Conservation (phyloP, 2,797 vertebrate genomes). For the Orientallactaga sibirica region DNA sequence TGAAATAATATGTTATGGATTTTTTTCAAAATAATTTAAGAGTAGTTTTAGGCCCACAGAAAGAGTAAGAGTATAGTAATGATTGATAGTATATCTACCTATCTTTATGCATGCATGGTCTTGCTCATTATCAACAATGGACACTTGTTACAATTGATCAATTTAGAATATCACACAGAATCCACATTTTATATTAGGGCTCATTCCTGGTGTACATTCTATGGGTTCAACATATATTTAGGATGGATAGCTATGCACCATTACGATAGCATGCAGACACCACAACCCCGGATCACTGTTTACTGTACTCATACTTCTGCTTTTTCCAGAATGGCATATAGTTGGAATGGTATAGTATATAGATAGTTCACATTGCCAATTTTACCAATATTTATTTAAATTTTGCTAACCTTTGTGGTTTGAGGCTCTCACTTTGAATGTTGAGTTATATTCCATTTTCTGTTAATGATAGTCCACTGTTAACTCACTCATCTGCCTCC, state of each 20-base stretch:
- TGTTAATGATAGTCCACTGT: background rate
- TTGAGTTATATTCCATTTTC: background rate
- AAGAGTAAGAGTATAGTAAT: background rate
- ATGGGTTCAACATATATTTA: background rate
- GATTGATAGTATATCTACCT: background rate
- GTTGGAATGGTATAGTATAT: background rate
- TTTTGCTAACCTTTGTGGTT: background rate
- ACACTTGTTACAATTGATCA: background rate
- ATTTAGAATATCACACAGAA: background rate
- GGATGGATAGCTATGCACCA: too few species aligned
- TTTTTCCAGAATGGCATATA: too few species aligned
- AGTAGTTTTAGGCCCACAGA: background rate
- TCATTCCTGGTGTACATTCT: background rate
- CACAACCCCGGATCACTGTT: background rate
- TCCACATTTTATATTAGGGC: background rate
- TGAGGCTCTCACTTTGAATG: background rate
- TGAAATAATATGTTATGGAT: background rate
- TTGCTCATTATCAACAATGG: too few species aligned
- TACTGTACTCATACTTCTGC: background rate
- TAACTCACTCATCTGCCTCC: background rate
- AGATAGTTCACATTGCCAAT: background rate
- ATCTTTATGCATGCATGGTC: rapidly evolving
- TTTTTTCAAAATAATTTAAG: conserved; percentile 28
- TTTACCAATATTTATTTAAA: background rate
- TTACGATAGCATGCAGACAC: too few species aligned